Conservation (phyloP, 2,113 vertebrate genomes). For the Alethe diademata region DNA sequence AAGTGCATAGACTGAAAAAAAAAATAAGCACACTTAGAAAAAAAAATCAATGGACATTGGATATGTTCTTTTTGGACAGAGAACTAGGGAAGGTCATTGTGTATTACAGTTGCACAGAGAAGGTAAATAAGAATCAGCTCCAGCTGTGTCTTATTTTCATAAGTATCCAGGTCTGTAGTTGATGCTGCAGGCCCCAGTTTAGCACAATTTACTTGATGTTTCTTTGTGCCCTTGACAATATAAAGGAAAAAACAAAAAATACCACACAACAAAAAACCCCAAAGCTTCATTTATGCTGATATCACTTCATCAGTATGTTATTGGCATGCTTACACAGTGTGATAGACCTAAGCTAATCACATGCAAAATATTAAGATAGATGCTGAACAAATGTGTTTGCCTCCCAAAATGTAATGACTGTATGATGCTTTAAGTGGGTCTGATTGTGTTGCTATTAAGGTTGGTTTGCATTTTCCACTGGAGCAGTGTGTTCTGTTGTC, state of each 20-base stretch:
- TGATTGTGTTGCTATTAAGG: constrained; percentile 21
- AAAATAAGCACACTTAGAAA: background rate
- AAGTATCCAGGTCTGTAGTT: background rate
- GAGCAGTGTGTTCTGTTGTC: background rate
- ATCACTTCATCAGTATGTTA: background rate
- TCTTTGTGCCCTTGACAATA: background rate
- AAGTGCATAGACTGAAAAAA: background rate
- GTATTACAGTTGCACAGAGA: background rate
- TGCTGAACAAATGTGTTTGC: constrained; percentile 29
- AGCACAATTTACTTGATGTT: background rate
- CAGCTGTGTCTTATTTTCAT: background rate
- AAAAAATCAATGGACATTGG: background rate
- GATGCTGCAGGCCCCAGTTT: background rate
- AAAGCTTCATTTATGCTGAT: background rate
- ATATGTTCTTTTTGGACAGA: background rate
- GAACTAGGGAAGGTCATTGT: background rate
- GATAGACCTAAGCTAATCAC: constrained; percentile 36
- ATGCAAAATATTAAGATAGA: constrained; percentile 16
- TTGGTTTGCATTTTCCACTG: constrained; percentile 21
- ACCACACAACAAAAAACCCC: background rate
- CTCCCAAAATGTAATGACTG: background rate
- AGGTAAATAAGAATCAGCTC: background rate
- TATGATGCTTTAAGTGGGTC: background rate
- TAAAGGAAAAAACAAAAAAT: background rate
- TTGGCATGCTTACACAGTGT: background rate